A percentile compares a stretch with the other conserved stretches of the same genome.
phyloP scores from a whole-genome alignment of 2,888 invertebrate genomes.

The Furcula furcula region DNA sequence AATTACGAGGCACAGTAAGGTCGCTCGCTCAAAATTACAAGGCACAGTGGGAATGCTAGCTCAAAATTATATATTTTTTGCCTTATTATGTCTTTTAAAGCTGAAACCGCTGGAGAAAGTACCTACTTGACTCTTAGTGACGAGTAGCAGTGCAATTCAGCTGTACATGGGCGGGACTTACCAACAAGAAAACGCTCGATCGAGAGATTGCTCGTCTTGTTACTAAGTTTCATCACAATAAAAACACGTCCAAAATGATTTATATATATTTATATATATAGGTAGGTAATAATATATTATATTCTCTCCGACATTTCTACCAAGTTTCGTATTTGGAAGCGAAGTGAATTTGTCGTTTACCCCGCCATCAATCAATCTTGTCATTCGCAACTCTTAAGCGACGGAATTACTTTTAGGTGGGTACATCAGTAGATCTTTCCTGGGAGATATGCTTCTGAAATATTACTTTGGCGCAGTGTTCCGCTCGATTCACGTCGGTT shows the following conservation, averaged over 20 bases:
- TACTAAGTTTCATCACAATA: too few species aligned
- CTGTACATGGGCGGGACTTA: too few species aligned
- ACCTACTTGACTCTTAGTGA: too few species aligned
- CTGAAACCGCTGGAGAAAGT: too few species aligned
- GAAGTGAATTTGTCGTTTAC: conserved; percentile 65
- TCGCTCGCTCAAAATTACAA: too few species aligned
- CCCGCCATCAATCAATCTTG: conserved; percentile 68
- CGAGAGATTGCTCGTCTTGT: too few species aligned
- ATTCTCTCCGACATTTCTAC: conserved; percentile 27
- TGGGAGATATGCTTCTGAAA: conserved; percentile 56
- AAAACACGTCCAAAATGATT: conserved; percentile 5
- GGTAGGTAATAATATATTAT: conserved; percentile 27
- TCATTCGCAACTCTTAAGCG: conserved; percentile 65
- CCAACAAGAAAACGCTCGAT: too few species aligned
- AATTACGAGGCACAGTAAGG: too few species aligned
- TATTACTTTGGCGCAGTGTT: conserved; percentile 47
- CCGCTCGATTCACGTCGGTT: conserved; percentile 14
- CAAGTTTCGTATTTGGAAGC: conserved; percentile 41
- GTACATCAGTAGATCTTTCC: conserved; percentile 64
- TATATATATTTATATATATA: conserved; percentile 22
- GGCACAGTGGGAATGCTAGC: too few species aligned
- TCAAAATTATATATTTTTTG: too few species aligned
- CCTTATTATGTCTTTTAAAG: too few species aligned
- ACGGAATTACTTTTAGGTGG: conserved; percentile 64
- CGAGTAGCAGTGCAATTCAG: too few species aligned